Evolutionary conservation across 2,888 invertebrate genomes (phyloP).

Genomic region (Nephrotoma appendiculata): DNA sequence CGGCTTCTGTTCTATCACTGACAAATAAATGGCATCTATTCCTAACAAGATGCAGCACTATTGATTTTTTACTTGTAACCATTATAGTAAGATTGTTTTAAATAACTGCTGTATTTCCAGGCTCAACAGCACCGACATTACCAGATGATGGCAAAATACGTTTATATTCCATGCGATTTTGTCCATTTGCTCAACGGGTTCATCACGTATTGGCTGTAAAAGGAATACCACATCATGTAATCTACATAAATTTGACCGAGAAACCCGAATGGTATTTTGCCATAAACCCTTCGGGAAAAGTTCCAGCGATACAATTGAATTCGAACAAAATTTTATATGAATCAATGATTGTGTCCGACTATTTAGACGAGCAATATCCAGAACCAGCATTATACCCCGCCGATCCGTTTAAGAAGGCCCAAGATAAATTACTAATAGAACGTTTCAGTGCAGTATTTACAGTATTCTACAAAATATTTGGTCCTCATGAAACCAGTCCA

Average conservation of each 20-base stretch:
- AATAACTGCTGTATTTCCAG: conserved; percentile 30
- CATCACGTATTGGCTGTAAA: conserved; percentile 65
- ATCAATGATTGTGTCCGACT: conserved; percentile 64
- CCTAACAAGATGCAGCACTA: too few species aligned
- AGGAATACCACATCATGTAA: conserved; percentile 57
- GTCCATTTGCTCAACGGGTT: conserved; percentile 66
- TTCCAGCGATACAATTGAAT: conserved; percentile 62
- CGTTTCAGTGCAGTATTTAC: conserved; percentile 22
- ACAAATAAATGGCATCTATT: too few species aligned
- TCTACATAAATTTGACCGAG: conserved; percentile 55
- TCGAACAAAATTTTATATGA: conserved; percentile 57
- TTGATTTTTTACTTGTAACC: too few species aligned
- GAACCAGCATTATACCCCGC: conserved; percentile 46
- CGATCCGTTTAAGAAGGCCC: conserved; percentile 38
- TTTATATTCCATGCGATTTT: conserved; percentile 71
- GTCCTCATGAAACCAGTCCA: conserved; percentile 32
- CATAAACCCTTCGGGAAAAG: conserved; percentile 49
- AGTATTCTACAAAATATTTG: conserved; percentile 24
- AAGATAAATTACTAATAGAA: conserved; percentile 29
- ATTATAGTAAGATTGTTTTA: too few species aligned
- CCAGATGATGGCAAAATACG: conserved; percentile 47
- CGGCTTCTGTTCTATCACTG: too few species aligned
- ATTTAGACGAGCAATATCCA: conserved; percentile 66
- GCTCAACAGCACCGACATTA: conserved; percentile 47
- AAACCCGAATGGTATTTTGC: conserved; percentile 74